These are phyloP conservation scores for Chrysina gloriosa DNA, from an alignment of 2,888 invertebrate genomes.

Conservation along the genomic window DNA sequence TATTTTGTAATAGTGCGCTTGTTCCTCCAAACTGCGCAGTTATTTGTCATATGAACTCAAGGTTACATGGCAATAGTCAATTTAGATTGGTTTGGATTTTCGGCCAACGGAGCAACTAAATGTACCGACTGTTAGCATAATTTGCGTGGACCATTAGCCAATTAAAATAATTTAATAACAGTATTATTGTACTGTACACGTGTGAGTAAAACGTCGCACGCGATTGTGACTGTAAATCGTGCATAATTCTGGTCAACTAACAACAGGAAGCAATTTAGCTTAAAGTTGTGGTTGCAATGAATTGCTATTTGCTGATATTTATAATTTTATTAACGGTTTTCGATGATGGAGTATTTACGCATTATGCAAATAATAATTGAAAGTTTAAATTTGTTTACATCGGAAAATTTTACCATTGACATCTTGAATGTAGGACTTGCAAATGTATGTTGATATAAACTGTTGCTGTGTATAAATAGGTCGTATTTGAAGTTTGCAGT, in stretches of 20 bases:
- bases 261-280: constrained; percentile 8
- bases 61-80: constrained; percentile 38
- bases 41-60: constrained; percentile 45
- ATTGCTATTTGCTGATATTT: constrained; percentile 10
- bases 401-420: too few relatives aligned
- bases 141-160: constrained; percentile 30
- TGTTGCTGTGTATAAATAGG: too few relatives aligned
- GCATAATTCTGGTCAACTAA: background rate
- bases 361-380: background rate
- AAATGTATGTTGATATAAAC: too few relatives aligned
- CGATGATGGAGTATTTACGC: background rate
- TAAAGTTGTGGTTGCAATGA: background rate
- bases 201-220: background rate
- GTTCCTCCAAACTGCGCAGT: constrained; percentile 47
- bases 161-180: constrained; percentile 38
- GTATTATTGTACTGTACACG: constrained; percentile 9
- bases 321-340: background rate
- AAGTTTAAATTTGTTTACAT: too few relatives aligned
- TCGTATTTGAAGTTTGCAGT: too few relatives aligned
- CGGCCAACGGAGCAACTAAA: constrained; percentile 19
- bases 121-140: constrained; percentile 6
- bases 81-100: constrained; percentile 29
- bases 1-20: constrained; percentile 47
- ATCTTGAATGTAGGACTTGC: too few relatives aligned
- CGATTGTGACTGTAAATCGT: constrained; percentile 1